These are phyloP conservation scores for Bombus vancouverensis DNA, from an alignment of 1,140 invertebrate genomes.

Conservation along the genomic window DNA sequence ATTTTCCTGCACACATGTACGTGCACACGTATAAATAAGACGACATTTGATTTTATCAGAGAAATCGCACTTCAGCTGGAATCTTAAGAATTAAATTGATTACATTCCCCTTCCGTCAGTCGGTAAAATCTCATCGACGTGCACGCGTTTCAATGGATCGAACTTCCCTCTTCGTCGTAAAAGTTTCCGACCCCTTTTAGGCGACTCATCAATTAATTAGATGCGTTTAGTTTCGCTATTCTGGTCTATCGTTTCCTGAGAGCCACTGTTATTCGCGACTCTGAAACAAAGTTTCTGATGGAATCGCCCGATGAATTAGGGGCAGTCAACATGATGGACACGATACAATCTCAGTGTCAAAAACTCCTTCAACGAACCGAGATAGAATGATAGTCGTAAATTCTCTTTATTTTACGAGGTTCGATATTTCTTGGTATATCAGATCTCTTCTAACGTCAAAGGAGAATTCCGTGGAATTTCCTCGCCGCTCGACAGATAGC, in stretches of 20 bases:
- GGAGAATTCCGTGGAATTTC: background rate
- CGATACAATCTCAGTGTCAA: conserved; percentile 37
- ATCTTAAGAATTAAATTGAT: background rate
- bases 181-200: conserved; percentile 47
- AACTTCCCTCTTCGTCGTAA: conserved; percentile 39
- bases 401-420: conserved; percentile 37
- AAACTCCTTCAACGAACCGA: background rate
- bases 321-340: conserved; percentile 21
- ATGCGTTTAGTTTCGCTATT: conserved; percentile 52
- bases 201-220: conserved; percentile 59
- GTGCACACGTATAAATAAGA: no score
- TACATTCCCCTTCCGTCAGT: background rate
- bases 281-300: conserved; percentile 36
- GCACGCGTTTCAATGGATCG: conserved; percentile 28
- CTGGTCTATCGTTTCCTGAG: conserved; percentile 34
- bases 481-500: background rate
- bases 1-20: background rate
- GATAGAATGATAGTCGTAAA: conserved; percentile 44
- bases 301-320: conserved; percentile 11
- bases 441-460: background rate
- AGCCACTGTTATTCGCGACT: conserved; percentile 4
- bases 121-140: conserved; percentile 47
- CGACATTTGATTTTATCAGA: background rate
- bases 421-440: conserved; percentile 4
- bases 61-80: background rate